Conservation (phyloP, 2,113 vertebrate species). For the Collichthys lucidus region DNA sequence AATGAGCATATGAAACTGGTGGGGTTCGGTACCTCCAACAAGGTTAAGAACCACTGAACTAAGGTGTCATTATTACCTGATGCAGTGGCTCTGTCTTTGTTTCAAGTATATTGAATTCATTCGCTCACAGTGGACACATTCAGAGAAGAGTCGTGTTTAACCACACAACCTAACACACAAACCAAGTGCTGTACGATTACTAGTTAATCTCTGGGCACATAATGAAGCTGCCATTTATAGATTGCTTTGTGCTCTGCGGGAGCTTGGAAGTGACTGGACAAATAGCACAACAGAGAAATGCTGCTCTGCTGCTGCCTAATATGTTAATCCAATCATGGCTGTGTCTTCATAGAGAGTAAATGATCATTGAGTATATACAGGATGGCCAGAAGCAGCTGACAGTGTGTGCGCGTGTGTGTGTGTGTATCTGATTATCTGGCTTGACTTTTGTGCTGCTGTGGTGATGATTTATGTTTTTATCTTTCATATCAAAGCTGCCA, state of each 20-base stretch:
- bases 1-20: too few species aligned
- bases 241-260: slow-evolving; percentile 7
- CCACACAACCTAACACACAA: background rate
- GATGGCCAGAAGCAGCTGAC: background rate
- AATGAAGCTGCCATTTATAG: slow-evolving; percentile 32
- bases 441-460: background rate
- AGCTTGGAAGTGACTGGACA: slow-evolving; percentile 9
- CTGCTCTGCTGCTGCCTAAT: background rate
- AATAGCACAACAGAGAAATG: background rate
- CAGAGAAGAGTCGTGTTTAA: slow-evolving; percentile 7
- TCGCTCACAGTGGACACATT: background rate
- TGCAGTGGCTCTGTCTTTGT: background rate
- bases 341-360: background rate
- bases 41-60: too few species aligned
- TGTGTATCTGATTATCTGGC: background rate
- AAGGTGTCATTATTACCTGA: background rate
- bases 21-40: too few species aligned
- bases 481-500: slow-evolving; percentile 62
- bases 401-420: background rate
- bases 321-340: background rate
- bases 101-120: background rate
- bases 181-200: too few species aligned
- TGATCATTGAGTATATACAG: too few species aligned
- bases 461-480: slow-evolving; percentile 26
- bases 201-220: slow-evolving; percentile 31